Evolutionary conservation across 92 coral and sea anemone genomes (phyloP), one percentile per base, ranked within the genome.

Genomic region (Palythoa grandiflora): DNA sequence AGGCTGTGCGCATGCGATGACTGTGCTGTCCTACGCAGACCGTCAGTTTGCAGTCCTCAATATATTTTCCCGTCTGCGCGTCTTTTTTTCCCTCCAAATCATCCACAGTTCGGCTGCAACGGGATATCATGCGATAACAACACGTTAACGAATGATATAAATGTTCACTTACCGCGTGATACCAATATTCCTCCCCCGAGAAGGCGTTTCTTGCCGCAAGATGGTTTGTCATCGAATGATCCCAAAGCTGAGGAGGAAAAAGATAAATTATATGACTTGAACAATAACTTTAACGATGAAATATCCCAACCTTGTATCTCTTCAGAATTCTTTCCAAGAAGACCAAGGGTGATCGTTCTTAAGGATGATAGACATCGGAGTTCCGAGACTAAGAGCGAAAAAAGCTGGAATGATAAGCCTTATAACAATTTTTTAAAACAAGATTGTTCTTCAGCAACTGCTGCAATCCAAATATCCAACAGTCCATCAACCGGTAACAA

Each of bases 1-100:
- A 66, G 61, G 54, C 15, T 68, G 35, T 66, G 86, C 19, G 37
- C 75, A 38, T 68, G 86, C 20, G 75, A 81, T 44, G 16, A 44
- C 13, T 81, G 60, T 68, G 9, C 75, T 9, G 17, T 13, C 5
- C 9, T 9, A 20, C 75, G 65, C 60, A 17, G 37, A 48, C 65
- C 5, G 4, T 1, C 80, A 76, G 80, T 76, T 50, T 61, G 28
- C 76, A 66, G 47, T 81, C 86, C 86, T 38, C 73, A 71, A 20
- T 50, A 81, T 19, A 9, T 81, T 40, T 60, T 51, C 2, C 59
- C 86, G 6, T 75, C 86, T 6, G 75, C 75, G 61, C 86, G 75
- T 81, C 86, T 81, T 16, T 65, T 81, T 65, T 81, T 81, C 44
- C 61, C 86, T 36, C 51, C 75, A n/a, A 81, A 81, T 36, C 60